Percentiles rank a stretch among this genome's conserved stretches.
phyloP scores from a whole-genome alignment of 2,888 invertebrate genomes.

The Lapara coniferarum region DNA sequence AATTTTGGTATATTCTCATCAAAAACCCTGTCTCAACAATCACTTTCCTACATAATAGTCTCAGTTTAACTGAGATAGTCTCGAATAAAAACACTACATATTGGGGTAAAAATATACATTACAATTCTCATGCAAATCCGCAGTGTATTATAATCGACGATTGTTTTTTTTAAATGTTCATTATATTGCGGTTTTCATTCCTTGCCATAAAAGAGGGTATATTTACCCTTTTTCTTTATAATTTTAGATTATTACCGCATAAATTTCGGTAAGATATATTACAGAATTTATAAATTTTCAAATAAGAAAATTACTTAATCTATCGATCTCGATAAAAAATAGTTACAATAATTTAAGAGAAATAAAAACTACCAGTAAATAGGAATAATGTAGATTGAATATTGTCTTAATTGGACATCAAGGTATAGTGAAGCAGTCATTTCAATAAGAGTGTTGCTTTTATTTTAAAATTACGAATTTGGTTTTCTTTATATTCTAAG shows the following conservation, averaged over 20 bases:
- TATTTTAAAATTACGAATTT: not conserved
- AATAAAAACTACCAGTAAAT: constrained; percentile 52
- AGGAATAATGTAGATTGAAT: constrained; percentile 61
- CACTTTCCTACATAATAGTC: constrained; percentile 4
- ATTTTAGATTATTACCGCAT: too few species aligned
- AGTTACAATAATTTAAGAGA: not conserved
- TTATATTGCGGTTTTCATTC: too few species aligned
- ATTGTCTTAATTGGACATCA: constrained; percentile 69
- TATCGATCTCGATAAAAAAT: constrained; percentile 5
- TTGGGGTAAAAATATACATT: constrained; percentile 3
- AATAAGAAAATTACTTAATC: not conserved
- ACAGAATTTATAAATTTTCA: not conserved
- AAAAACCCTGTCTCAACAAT: not conserved
- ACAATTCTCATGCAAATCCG: too few species aligned
- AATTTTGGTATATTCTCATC: not conserved
- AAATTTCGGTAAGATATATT: too few species aligned
- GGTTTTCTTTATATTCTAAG: not conserved
- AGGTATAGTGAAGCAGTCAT: constrained; percentile 20
- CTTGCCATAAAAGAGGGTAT: too few species aligned
- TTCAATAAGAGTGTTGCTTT: constrained; percentile 30
- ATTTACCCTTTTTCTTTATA: too few species aligned
- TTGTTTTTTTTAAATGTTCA: too few species aligned
- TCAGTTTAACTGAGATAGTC: not conserved
- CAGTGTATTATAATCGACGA: too few species aligned
- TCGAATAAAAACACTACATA: constrained; percentile 10